Percentiles rank a stretch among this genome's conserved stretches.
Evolutionary conservation across 2,797 vertebrate species (phyloP).

Genomic region (Protonibea diacanthus): DNA sequence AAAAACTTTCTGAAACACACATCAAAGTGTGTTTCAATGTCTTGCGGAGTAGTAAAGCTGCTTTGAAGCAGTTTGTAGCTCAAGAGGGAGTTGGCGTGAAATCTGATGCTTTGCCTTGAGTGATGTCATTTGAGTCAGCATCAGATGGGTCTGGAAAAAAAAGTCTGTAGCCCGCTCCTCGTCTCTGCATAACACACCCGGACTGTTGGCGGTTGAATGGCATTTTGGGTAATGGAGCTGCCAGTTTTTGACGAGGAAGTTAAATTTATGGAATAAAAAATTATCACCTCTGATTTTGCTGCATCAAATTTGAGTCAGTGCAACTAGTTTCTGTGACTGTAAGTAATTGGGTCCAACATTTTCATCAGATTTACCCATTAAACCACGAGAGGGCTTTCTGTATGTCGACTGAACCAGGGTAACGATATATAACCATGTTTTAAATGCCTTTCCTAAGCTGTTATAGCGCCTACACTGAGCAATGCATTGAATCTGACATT

Average conservation of each 20-base stretch:
- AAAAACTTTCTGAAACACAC: not conserved
- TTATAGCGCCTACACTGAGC: conserved; percentile 9
- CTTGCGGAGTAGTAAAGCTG: not conserved
- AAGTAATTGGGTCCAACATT: not conserved
- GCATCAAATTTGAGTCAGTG: not conserved
- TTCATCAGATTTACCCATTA: not conserved
- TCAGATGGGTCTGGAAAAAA: not conserved
- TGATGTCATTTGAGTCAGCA: not conserved
- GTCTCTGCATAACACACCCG: not conserved
- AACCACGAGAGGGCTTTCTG: not conserved
- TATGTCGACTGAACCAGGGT: not conserved
- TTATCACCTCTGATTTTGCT: not conserved
- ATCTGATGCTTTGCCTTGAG: not conserved
- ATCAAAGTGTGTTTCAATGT: not conserved
- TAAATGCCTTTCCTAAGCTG: conserved; percentile 21
- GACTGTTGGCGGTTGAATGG: not conserved
- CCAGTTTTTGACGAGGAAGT: not conserved
- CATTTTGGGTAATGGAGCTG: not conserved
- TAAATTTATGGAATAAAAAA: not conserved
- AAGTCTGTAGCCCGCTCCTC: not conserved
- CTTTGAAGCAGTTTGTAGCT: not conserved
- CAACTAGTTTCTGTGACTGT: not conserved
- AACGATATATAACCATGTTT: conserved; percentile 16
- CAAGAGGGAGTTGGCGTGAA: not conserved
- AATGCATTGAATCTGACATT: conserved; percentile 50